These are phyloP conservation scores for Varroa destructor DNA, from an alignment of 1,140 invertebrate species.

Conservation along the genomic window DNA sequence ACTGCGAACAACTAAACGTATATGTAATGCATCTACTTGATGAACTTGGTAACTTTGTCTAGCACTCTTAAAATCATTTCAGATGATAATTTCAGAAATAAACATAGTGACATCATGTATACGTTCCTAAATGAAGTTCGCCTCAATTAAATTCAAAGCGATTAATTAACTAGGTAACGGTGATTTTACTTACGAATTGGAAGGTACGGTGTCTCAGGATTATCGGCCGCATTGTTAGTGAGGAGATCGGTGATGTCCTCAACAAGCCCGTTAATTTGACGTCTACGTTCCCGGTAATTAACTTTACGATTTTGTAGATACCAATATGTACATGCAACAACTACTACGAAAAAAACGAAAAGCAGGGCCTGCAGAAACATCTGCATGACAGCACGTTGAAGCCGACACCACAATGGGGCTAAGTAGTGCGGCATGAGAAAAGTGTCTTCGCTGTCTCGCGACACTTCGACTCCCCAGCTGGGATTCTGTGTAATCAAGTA, in stretches of 20 bases:
- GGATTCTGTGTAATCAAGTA: slow-evolving; percentile 17
- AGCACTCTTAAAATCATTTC: too few relatives aligned
- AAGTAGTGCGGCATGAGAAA: not conserved
- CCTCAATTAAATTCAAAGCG: not conserved
- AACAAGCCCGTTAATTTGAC: slow-evolving; percentile 15
- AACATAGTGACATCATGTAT: not conserved
- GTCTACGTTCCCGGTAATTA: not conserved
- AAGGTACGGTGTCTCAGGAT: slow-evolving; percentile 16
- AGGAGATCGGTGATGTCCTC: slow-evolving; percentile 20
- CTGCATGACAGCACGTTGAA: slow-evolving; percentile 1
- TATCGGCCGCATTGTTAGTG: slow-evolving; percentile 21
- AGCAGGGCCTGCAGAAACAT: not conserved
- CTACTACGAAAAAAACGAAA: slow-evolving; percentile 1
- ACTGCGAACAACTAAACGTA: too few relatives aligned
- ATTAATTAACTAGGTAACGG: not conserved
- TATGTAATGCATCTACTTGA: too few relatives aligned
- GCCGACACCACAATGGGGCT: not conserved
- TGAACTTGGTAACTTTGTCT: too few relatives aligned
- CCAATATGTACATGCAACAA: not conserved
- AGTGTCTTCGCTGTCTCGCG: not conserved
- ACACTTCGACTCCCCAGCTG: slow-evolving; percentile 1
- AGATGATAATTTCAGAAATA: too few relatives aligned
- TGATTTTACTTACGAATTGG: not conserved
- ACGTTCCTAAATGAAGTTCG: not conserved
- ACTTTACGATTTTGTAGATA: not conserved